Percentiles rank a stretch among this genome's conserved stretches.
Evolutionary conservation across 2,113 vertebrate species (phyloP).

Genomic region (Corythornis madagascariensis): DNA sequence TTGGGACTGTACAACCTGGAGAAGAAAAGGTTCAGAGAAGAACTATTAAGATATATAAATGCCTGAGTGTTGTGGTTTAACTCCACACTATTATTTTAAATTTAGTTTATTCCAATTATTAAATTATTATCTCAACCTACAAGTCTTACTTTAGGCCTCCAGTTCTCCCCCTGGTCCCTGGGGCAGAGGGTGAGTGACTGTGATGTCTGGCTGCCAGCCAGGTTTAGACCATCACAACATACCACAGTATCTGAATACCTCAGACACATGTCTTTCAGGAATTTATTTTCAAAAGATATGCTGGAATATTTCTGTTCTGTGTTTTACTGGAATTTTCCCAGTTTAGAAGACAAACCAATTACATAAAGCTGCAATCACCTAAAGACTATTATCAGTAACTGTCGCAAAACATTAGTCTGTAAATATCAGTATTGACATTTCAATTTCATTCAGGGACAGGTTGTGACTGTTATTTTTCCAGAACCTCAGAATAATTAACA

Average conservation of each 20-base stretch:
- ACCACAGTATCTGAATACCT: background rate
- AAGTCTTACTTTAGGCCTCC: no score
- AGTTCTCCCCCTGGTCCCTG: no score
- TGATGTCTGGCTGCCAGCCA: no score
- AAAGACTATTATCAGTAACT: background rate
- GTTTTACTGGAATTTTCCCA: background rate
- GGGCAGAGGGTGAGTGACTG: no score
- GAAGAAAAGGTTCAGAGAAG: no score
- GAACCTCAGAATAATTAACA: background rate
- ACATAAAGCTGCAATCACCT: background rate
- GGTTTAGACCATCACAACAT: no score
- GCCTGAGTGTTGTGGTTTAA: no score
- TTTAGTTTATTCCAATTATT: no score
- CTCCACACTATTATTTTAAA: no score
- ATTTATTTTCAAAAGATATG: background rate
- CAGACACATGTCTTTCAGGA: background rate
- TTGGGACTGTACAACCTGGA: no score
- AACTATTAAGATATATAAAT: no score
- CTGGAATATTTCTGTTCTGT: background rate
- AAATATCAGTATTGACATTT: background rate
- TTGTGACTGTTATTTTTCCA: background rate
- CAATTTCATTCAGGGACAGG: background rate
- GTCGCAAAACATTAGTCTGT: background rate
- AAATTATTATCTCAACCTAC: no score
- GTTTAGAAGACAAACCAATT: background rate